Evolutionary conservation across 2,888 invertebrate species (phyloP).

Genomic region (Drosophila suboccidentalis): DNA sequence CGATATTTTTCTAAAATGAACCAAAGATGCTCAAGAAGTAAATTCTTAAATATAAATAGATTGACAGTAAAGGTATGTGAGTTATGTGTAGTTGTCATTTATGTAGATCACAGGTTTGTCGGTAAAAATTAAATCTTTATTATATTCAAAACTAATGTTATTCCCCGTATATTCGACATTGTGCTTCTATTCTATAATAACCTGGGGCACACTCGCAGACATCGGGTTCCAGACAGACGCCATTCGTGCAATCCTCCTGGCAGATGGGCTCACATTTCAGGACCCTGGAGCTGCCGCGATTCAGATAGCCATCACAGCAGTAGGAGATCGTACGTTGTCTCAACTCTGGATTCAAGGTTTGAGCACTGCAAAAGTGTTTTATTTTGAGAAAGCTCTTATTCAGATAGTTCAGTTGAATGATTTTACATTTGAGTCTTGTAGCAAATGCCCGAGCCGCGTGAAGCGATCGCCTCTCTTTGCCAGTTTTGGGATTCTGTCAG

Average conservation of each 20-base stretch:
- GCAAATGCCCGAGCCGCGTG: slow-evolving; percentile 82
- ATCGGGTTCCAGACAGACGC: slow-evolving; percentile 84
- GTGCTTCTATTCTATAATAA: slow-evolving; percentile 40
- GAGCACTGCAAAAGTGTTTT: slow-evolving; percentile 50
- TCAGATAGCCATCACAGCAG: slow-evolving; percentile 90
- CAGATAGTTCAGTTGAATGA: not conserved
- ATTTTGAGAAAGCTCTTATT: not conserved
- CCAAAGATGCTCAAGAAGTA: not conserved
- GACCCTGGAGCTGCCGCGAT: slow-evolving; percentile 86
- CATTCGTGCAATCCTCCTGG: slow-evolving; percentile 86
- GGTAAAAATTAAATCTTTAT: slow-evolving; percentile 8
- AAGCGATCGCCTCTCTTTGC: slow-evolving; percentile 66
- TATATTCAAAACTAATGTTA: not conserved
- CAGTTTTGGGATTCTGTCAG: slow-evolving; percentile 62
- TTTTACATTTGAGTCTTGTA: slow-evolving; percentile 83
- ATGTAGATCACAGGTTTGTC: not conserved
- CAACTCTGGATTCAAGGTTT: slow-evolving; percentile 68
- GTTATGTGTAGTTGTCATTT: no score
- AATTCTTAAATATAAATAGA: not conserved
- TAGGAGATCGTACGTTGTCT: slow-evolving; percentile 88
- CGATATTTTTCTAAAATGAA: no score
- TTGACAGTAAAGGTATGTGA: no score
- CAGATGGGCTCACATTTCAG: slow-evolving; percentile 86
- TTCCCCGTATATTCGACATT: slow-evolving; percentile 54
- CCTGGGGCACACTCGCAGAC: slow-evolving; percentile 84